phyloP scores from a whole-genome alignment of 1,140 invertebrate genomes.

The Lasioglossum baleicum region DNA sequence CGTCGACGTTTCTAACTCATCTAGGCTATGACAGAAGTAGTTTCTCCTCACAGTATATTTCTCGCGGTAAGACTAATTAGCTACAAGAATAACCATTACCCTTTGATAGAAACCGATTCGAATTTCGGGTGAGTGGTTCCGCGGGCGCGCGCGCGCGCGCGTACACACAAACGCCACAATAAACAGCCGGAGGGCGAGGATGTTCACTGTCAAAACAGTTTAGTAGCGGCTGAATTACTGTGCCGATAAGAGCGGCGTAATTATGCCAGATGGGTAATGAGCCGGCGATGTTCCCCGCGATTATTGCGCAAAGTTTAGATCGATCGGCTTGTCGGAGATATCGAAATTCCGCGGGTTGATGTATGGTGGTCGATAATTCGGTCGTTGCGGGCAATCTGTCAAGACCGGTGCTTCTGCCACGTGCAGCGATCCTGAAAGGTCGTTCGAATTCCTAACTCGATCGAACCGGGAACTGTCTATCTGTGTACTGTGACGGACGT shows the following conservation, averaged over 20 bases:
- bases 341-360: conserved; percentile 31
- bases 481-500: too few relatives aligned
- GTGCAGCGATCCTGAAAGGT: not conserved
- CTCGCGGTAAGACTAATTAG: too few relatives aligned
- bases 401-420: not conserved
- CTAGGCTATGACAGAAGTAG: too few relatives aligned
- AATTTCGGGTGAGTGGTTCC: not conserved
- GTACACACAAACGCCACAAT: not conserved
- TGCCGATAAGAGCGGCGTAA: not conserved
- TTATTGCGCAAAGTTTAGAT: conserved; percentile 24
- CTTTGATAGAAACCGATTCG: not conserved
- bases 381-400: conserved; percentile 2
- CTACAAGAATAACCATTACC: not conserved
- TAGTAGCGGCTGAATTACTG: not conserved
- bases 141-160: too few relatives aligned
- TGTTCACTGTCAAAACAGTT: not conserved
- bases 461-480: too few relatives aligned
- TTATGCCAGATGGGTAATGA: conserved; percentile 6
- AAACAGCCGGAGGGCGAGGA: not conserved
- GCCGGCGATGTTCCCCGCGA: conserved; percentile 13
- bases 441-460: not conserved
- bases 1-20: too few relatives aligned
- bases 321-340: conserved; percentile 3
- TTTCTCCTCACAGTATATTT: too few relatives aligned
- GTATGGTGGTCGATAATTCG: conserved; percentile 29